A percentile compares a stretch with the other conserved stretches of the same genome.
Conservation (phyloP, 1,140 invertebrate species). For the Homarus americanus region DNA sequence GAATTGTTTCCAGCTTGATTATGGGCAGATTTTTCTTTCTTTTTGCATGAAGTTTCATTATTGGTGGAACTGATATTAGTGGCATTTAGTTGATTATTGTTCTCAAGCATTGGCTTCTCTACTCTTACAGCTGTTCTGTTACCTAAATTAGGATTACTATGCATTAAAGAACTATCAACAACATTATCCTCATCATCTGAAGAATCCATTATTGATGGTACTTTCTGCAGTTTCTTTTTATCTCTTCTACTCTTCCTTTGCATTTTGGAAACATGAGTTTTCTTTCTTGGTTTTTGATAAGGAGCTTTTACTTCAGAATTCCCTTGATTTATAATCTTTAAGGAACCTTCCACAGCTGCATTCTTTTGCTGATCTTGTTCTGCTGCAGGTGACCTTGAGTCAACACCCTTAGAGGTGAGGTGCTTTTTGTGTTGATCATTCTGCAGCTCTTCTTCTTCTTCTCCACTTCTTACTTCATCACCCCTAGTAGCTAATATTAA, state of each 20-base stretch:
- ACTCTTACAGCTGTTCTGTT: no score
- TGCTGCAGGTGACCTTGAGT: not conserved
- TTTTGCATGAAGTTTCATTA: no score
- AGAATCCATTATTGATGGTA: not conserved
- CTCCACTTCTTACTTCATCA: not conserved
- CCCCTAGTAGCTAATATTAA: not conserved
- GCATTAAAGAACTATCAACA: no score
- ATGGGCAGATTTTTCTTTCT: not conserved
- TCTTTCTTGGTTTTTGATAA: no score
- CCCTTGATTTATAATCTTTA: not conserved
- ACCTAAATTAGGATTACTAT: no score
- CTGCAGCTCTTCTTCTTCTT: not conserved
- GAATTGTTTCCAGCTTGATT: not conserved
- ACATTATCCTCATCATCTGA: not conserved
- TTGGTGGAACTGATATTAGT: no score
- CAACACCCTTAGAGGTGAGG: not conserved
- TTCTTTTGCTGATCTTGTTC: not conserved
- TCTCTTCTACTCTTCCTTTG: not conserved
- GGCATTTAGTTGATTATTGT: no score
- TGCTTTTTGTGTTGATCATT: not conserved
- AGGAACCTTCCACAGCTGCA: not conserved
- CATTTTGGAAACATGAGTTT: not conserved
- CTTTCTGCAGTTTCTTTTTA: not conserved
- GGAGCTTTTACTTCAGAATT: not conserved
- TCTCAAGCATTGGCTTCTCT: not conserved